Evolutionary conservation across 2,113 vertebrate species (phyloP), one percentile per base, ranked within the genome.

Genomic region (Cyanistes caeruleus): DNA sequence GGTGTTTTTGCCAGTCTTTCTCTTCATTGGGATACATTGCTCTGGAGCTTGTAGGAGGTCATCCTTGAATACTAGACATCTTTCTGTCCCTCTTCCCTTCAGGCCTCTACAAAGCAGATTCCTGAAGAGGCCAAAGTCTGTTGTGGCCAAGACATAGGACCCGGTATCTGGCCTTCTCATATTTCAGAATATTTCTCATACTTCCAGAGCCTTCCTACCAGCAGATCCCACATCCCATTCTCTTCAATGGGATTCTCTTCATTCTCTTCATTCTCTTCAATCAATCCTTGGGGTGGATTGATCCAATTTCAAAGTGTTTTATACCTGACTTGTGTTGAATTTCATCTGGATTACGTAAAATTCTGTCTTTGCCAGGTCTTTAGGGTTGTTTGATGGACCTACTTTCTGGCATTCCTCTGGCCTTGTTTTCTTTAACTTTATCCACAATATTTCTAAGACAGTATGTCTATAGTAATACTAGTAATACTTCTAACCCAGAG

Each of bases 181-280:
- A n/a, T 20, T 24, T 58, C 0, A 0, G 24, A 37, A 37, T 37
- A 37, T 9, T 8, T 37, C 35, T 13, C 23, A 24, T 41, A 0
- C 0, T 21, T 20, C 60, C 43, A 49, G 30, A 75, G 31, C 13
- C 8, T 35, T 65, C 43, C 51, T n/a, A 75, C 51, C 24, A 58
- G 51, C 30, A 41, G 51, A 85, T 88, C 48, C 49, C 12, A 48
- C 0, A 0, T 65, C 23, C 30, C 17, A 15, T 52, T 81, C 41
- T 84, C 80, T 52, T n/a, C n/a, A n/a, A n/a, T n/a, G n/a, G n/a
- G n/a, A n/a, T n/a, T n/a, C n/a, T n/a, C n/a, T n/a, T n/a, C n/a
- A n/a, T n/a, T n/a, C n/a, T n/a, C n/a, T n/a, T n/a, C n/a, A n/a
- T n/a, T n/a, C n/a, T n/a, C n/a, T n/a, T n/a, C n/a, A n/a, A n/a